A percentile compares a stretch with the other conserved stretches of the same genome.
Evolutionary conservation across 1,140 invertebrate species (phyloP).

Genomic region (Rhopalosiphum maidis): DNA sequence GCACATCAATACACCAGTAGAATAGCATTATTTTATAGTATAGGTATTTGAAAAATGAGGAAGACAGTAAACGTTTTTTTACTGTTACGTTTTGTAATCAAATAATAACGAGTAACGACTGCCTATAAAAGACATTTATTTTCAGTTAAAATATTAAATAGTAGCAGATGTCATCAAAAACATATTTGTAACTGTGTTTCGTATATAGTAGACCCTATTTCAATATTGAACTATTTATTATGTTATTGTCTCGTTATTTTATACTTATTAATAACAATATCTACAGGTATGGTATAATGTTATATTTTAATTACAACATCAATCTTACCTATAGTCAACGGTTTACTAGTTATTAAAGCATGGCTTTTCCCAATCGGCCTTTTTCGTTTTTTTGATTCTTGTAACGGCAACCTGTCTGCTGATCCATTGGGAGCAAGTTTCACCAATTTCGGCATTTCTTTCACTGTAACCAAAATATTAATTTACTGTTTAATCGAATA

Average conservation of each 20-base stretch:
- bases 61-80: not conserved
- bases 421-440: conserved; percentile 43
- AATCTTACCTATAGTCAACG: conserved; percentile 40
- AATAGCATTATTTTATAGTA: not conserved
- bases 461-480: not conserved
- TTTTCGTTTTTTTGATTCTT: conserved; percentile 45
- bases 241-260: not conserved
- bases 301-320: not conserved
- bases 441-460: conserved; percentile 55
- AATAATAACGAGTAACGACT: not conserved
- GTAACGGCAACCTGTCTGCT: not conserved
- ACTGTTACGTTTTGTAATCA: not conserved
- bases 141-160: not conserved
- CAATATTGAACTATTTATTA: not conserved
- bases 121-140: not conserved
- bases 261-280: not conserved
- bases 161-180: not conserved
- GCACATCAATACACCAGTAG: not conserved
- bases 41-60: not conserved
- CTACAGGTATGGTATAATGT: not conserved
- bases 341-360: conserved; percentile 26
- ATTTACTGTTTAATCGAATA: not conserved
- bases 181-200: not conserved
- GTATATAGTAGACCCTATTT: not conserved
- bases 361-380: conserved; percentile 41